Evolutionary conservation across 2,888 invertebrate species (phyloP), one percentile per base, ranked within the genome.

Genomic region (Magallana nippona): DNA sequence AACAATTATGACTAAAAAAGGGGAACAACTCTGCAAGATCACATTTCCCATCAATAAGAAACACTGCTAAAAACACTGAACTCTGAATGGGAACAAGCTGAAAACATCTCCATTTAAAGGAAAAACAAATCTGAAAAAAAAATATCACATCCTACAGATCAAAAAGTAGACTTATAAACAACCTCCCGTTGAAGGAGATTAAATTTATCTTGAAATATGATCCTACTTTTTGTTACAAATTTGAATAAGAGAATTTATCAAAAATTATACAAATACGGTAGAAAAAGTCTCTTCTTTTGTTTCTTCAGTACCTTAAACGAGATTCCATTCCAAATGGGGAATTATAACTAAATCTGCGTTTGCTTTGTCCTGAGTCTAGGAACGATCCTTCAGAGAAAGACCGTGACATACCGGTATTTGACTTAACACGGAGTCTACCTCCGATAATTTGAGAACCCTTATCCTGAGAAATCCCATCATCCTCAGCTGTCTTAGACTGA

Each of bases 241-340:
- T 8, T 44, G 44, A 44, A 44, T 44, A 44, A 44, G 44, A 44
- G 44, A 44, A 44, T 44, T 44, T 44, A 44, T 44, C n/a, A 60
- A n/a, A 60, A 60, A 60, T 60, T 2, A 11, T n/a, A 60, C n/a
- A n/a, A n/a, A n/a, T n/a, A n/a, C n/a, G n/a, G n/a, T n/a, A n/a
- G n/a, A n/a, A 71, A 11, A 71, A 1, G 2, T 32, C 22, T 32
- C 22, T 27, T 3, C 15, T 27, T 71, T 13, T 71, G 32, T 15
- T 32, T 71, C 71, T 44, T 44, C 44, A 44, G 44, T 83, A 83
- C 83, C 83, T 83, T 5, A 62, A 13, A 55, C 63, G 63, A 11
- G 79, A 62, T 56, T 83, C 63, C 79, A 83, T 79, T 79, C 79
- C 71, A 71, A 71, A 17, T 27, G 27, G 32, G 13, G 13, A 27